Base-by-base conservation (phyloP, 1,140 invertebrate genomes). In the Atopsyche davidsoni region DNA sequence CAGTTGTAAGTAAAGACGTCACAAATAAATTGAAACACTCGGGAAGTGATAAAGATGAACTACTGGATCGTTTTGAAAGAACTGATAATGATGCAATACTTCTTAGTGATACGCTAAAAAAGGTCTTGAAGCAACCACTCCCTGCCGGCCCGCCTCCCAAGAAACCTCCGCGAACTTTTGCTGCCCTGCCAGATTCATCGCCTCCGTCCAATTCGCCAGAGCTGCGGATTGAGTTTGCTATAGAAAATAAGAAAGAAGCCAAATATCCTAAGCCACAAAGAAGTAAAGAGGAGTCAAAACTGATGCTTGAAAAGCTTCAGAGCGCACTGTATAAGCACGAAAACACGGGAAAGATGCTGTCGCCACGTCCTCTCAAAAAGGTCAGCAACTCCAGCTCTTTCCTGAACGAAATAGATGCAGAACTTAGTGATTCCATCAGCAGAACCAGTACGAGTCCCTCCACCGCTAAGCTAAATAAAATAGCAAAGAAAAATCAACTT, bases 161-260 rank as follows among this genome's bases (percentile, higher is more conserved):
- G 57, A 87, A 87, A 62, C 83, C 85, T 16, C 85, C 85, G 2
- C 63, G 84, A 61, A 80, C 78, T 4, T 83, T 84, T 61, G 69
- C 70, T 43, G 75, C 78, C 59, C n/a, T 4, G 46, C 11, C n/a
- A 17, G 32, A 50, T 19, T 19, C 24, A 34, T 19, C 31, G 4
- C 28, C 50, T 24, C 40, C 45, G 2, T 36, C 39, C 3, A 52
- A 48, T 39, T 40, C 44, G 16, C 35, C 38, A 11, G 24, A 46
- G 14, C 9, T 46, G 3, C 24, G 34, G n/a, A 45, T 24, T n/a
- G 46, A 54, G 31, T 38, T 35, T 32, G 19, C 47, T 39, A 48
- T 24, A 3, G 16, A 47, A 34, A 52, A 46, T 18, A 2, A 23
- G 0, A 47, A 46, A 35, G 32, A 14, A 31, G 16, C 35, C 35